phyloP scores from a whole-genome alignment of 2,888 invertebrate genomes.

The Meiosimyza platycephala region DNA sequence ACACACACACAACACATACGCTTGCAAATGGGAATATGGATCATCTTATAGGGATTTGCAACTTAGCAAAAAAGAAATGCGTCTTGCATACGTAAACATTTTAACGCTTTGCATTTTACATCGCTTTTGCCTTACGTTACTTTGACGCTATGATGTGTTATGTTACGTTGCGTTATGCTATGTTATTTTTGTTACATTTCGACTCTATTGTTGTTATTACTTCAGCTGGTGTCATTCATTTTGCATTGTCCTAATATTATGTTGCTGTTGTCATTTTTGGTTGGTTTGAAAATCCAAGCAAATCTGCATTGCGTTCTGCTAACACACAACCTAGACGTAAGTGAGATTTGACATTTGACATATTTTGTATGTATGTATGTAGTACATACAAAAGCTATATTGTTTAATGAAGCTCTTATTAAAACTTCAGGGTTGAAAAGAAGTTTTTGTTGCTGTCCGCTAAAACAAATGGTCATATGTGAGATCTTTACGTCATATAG shows the following conservation, averaged over 20 bases:
- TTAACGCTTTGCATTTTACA: constrained; percentile 36
- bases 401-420: too few relatives aligned
- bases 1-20: constrained; percentile 42
- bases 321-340: not conserved
- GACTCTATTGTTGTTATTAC: not conserved
- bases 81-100: constrained; percentile 60
- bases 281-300: too few relatives aligned
- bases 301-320: not conserved
- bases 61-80: constrained; percentile 61
- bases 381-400: too few relatives aligned
- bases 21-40: constrained; percentile 59
- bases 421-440: too few relatives aligned
- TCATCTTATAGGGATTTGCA: constrained; percentile 66
- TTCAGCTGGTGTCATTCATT: not conserved
- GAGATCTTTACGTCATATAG: too few relatives aligned
- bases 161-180: constrained; percentile 5
- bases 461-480: too few relatives aligned
- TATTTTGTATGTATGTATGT: not conserved
- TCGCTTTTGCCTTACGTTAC: not conserved
- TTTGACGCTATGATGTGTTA: not conserved
- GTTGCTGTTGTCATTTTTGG: not conserved
- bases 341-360: constrained; percentile 12
- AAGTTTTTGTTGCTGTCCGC: too few relatives aligned
- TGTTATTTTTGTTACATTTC: not conserved
- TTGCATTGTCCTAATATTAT: not conserved